A percentile compares a stretch with the other conserved stretches of the same genome.
These are phyloP conservation scores for Dastarcus helophoroides DNA, from an alignment of 2,888 invertebrate species.

Conservation along the genomic window DNA sequence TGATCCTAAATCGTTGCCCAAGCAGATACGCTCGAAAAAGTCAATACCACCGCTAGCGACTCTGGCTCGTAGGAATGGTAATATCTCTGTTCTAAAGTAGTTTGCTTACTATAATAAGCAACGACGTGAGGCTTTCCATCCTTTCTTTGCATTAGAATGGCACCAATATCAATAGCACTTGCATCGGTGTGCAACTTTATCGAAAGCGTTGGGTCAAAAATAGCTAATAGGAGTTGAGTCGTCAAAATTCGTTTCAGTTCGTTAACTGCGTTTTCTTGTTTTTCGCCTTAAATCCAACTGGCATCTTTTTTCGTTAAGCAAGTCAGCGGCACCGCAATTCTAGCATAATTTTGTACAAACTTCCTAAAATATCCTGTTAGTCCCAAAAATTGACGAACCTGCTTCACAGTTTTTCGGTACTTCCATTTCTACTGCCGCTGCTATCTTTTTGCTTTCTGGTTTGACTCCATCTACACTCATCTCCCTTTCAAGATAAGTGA, in stretches of 20 bases:
- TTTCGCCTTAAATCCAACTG: too few relatives aligned
- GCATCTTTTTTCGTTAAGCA: too few relatives aligned
- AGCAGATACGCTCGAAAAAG: constrained; percentile 16
- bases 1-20: constrained; percentile 15
- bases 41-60: constrained; percentile 15
- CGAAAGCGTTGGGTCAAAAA: constrained; percentile 7
- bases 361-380: too few relatives aligned
- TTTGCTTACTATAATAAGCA: constrained; percentile 15
- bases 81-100: constrained; percentile 11
- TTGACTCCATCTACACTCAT: constrained; percentile 14
- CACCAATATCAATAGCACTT: constrained; percentile 11
- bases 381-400: constrained; percentile 17
- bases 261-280: too few relatives aligned
- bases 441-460: constrained; percentile 14
- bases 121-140: constrained; percentile 11
- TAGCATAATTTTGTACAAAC: constrained; percentile 14
- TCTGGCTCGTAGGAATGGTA: constrained; percentile 18
- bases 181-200: constrained; percentile 15
- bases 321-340: constrained; percentile 12
- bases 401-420: constrained; percentile 13
- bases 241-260: constrained; percentile 8
- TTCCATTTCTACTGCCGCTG: constrained; percentile 12
- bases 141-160: constrained; percentile 11
- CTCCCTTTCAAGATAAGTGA: constrained; percentile 16
- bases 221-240: constrained; percentile 10